phyloP scores from a whole-genome alignment of 2,113 vertebrate genomes.

The Lipotes vexillifer region DNA sequence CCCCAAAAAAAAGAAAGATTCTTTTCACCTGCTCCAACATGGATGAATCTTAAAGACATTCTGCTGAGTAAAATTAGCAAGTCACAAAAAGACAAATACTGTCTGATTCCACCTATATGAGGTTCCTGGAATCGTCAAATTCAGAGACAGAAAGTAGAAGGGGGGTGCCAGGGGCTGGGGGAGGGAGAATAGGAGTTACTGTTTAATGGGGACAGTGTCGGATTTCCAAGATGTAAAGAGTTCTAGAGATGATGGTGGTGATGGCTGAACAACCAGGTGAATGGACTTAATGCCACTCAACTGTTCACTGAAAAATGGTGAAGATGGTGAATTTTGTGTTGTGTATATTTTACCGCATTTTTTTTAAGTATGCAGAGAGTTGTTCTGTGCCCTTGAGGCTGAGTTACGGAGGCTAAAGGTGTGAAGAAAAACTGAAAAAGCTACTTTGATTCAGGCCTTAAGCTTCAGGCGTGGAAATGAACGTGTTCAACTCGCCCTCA shows the following conservation, averaged over 20 bases:
- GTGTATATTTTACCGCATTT: not conserved
- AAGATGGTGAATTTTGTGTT: not conserved
- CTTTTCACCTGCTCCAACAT: not conserved
- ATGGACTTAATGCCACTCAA: not conserved
- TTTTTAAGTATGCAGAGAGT: not conserved
- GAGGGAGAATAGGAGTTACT: not conserved
- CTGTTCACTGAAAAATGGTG: not conserved
- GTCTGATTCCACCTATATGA: not conserved
- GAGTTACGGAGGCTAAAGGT: not conserved
- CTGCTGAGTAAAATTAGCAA: not conserved
- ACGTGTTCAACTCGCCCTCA: not conserved
- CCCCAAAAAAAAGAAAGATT: not conserved
- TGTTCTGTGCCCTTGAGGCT: not conserved
- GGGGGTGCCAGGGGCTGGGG: not conserved
- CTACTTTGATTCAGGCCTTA: not conserved
- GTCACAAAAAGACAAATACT: not conserved
- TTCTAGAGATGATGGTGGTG: not conserved
- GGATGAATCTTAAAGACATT: not conserved
- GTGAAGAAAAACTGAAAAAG: slow-evolving; percentile 36
- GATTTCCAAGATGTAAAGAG: not conserved
- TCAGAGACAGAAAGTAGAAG: not conserved
- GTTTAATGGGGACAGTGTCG: not conserved
- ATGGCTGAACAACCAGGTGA: not conserved
- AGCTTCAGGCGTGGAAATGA: not conserved
- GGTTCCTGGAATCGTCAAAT: not conserved